These are phyloP conservation scores for Noctuana brunneofusca DNA, from an alignment of 2,888 invertebrate species.

Conservation along the genomic window DNA sequence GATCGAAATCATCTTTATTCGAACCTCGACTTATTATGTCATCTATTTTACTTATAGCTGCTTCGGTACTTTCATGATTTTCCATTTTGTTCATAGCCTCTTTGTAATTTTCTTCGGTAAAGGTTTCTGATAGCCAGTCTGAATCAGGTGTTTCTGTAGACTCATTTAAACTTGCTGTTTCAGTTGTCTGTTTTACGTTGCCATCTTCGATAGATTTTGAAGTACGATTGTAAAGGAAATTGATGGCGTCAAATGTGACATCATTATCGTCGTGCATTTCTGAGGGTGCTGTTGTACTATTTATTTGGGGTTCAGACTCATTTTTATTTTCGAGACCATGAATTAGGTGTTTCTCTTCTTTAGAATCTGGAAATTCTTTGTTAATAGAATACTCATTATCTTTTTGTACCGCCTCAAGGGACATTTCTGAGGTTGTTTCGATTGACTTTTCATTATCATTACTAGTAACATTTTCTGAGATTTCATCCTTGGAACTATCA, in stretches of 20 bases:
- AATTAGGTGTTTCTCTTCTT: slow-evolving; percentile 51
- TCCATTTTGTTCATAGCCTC: slow-evolving; percentile 58
- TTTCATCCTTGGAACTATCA: background rate
- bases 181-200: slow-evolving; percentile 40
- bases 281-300: slow-evolving; percentile 33
- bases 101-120: slow-evolving; percentile 63
- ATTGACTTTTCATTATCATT: slow-evolving; percentile 31
- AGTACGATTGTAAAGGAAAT: slow-evolving; percentile 63
- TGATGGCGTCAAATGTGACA: slow-evolving; percentile 67
- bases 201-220: slow-evolving; percentile 61
- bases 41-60: slow-evolving; percentile 53
- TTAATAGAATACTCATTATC: slow-evolving; percentile 50
- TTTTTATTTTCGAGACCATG: slow-evolving; percentile 49
- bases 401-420: slow-evolving; percentile 42
- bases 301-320: slow-evolving; percentile 39
- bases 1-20: slow-evolving; percentile 68
- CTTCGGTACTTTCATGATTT: slow-evolving; percentile 58
- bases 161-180: slow-evolving; percentile 29
- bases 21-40: slow-evolving; percentile 56
- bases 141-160: slow-evolving; percentile 51
- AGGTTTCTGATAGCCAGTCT: slow-evolving; percentile 68
- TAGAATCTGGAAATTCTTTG: slow-evolving; percentile 45
- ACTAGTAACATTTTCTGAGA: slow-evolving; percentile 1
- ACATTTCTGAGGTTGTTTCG: slow-evolving; percentile 34
- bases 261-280: slow-evolving; percentile 44